Percentiles rank a stretch among this genome's conserved stretches.
phyloP scores from a whole-genome alignment of 2,113 vertebrate species.

The Xerus inauris region DNA sequence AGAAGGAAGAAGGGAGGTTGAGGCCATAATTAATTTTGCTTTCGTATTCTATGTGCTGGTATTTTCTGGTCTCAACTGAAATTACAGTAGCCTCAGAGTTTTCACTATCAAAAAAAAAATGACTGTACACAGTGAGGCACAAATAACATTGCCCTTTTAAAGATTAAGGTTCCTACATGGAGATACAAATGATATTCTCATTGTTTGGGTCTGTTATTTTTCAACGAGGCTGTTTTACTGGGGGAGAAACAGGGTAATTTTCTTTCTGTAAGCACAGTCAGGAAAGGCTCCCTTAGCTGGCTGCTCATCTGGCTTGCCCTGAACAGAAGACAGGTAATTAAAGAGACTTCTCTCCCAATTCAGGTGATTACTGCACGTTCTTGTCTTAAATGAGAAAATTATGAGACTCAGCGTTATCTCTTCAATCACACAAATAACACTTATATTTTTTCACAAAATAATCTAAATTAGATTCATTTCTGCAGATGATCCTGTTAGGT shows the following conservation, averaged over 20 bases:
- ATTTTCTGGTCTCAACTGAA: slow-evolving; percentile 79
- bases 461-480: slow-evolving; percentile 29
- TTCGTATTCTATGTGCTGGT: slow-evolving; percentile 72
- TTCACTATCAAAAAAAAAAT: slow-evolving; percentile 34
- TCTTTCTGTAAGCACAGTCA: background rate
- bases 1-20: slow-evolving; percentile 61
- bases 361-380: background rate
- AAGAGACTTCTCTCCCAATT: background rate
- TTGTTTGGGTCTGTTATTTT: slow-evolving; percentile 31
- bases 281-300: background rate
- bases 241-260: background rate
- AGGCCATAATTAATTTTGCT: slow-evolving; percentile 81
- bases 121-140: background rate
- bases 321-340: background rate
- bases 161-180: background rate
- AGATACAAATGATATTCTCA: background rate
- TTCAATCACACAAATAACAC: background rate
- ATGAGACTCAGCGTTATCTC: background rate
- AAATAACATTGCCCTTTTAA: background rate
- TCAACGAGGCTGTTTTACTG: background rate
- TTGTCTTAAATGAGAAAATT: background rate
- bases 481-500: background rate
- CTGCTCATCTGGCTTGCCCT: background rate
- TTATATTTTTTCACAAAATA: background rate
- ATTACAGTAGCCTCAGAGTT: slow-evolving; percentile 65